Conservation (phyloP, 2,113 vertebrate species). For the Phasianus colchicus region DNA sequence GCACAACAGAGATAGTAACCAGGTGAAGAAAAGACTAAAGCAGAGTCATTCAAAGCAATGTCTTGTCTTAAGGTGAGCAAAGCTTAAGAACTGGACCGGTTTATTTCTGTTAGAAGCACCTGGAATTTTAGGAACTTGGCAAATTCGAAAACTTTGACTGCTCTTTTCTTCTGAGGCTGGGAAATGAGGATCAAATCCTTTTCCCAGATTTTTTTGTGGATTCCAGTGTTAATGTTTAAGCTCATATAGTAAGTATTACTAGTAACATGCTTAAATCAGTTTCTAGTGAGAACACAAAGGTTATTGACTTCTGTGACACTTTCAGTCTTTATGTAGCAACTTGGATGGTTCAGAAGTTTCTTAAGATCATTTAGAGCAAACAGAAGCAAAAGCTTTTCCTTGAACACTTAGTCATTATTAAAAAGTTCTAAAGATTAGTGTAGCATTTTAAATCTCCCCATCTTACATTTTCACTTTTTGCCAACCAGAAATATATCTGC, state of each 20-base stretch:
- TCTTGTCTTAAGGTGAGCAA: not conserved
- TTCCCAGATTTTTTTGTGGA: not conserved
- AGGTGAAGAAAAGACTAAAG: not conserved
- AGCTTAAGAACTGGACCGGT: not conserved
- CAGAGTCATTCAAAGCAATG: not conserved
- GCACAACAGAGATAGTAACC: not conserved
- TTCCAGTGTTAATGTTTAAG: not conserved
- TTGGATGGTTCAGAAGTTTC: not conserved
- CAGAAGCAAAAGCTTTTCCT: not conserved
- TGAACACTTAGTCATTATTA: not conserved
- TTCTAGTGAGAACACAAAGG: not conserved
- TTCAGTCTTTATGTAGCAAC: not conserved
- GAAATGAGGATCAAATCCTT: not conserved
- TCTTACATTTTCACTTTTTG: not conserved
- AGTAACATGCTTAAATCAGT: not conserved
- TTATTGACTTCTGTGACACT: not conserved
- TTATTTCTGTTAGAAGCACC: not conserved
- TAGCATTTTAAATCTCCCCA: not conserved
- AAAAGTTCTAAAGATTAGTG: not conserved
- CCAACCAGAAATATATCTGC: not conserved
- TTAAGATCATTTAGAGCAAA: not conserved
- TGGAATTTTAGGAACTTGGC: not conserved
- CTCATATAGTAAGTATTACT: not conserved
- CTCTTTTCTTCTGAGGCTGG: not conserved
- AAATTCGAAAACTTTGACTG: not conserved